Conservation (phyloP, 35 echinoderm and acorn worm genomes). For the Diadema setosum region DNA sequence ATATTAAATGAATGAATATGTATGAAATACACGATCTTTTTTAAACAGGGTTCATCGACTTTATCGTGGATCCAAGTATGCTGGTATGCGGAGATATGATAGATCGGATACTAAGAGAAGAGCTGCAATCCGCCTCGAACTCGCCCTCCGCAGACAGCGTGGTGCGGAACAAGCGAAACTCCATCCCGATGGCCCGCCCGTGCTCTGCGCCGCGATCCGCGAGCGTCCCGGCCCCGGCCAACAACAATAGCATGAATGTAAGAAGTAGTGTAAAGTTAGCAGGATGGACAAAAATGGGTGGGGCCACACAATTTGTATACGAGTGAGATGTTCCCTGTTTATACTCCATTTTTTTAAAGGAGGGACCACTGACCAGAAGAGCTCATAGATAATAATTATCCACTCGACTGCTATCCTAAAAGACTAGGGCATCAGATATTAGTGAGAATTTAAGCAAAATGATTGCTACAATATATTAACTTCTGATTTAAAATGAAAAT, state of each 20-base stretch:
- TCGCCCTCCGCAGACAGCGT: conserved; percentile 53
- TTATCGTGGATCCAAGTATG: conserved; percentile 97
- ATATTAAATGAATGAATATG: too few relatives aligned
- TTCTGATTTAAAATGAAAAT: too few relatives aligned
- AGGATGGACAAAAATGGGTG: not conserved
- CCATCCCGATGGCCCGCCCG: conserved; percentile 73
- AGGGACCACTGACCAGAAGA: not conserved
- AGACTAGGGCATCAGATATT: too few relatives aligned
- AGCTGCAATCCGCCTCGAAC: conserved; percentile 39
- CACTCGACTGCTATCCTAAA: too few relatives aligned
- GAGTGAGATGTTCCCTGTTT: not conserved
- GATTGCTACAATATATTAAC: too few relatives aligned
- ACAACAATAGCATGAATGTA: conserved; percentile 12
- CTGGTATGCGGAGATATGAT: conserved; percentile 88
- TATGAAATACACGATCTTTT: not conserved
- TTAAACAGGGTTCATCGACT: conserved; percentile 94
- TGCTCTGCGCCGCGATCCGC: conserved; percentile 67
- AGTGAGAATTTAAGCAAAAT: too few relatives aligned
- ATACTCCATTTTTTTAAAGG: not conserved
- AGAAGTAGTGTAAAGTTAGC: not conserved
- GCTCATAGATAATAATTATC: too few relatives aligned
- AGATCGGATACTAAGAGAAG: conserved; percentile 72
- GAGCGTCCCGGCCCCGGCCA: conserved; percentile 63
- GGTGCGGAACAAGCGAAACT: conserved; percentile 66
- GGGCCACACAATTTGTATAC: not conserved